Evolutionary conservation across 2,113 vertebrate species (phyloP).

Genomic region (rabbit (Oryctolagus cuniculus)): DNA sequence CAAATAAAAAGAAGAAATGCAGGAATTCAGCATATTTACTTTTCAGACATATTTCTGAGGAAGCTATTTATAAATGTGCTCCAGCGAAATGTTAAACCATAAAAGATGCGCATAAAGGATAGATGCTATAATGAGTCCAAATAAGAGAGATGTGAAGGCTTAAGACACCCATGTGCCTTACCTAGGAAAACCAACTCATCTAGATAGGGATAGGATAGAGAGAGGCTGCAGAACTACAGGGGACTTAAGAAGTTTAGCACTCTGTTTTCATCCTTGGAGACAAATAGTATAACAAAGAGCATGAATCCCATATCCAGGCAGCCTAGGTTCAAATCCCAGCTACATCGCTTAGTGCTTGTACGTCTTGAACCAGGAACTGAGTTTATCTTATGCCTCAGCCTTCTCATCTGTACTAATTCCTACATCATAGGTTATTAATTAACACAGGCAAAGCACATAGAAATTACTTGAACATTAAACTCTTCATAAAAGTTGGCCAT

Average conservation of each 20-base stretch:
- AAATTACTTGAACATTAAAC: neutral
- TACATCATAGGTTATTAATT: neutral
- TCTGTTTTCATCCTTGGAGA: neutral
- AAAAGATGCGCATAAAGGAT: neutral
- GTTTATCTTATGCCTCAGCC: neutral
- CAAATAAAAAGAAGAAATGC: neutral
- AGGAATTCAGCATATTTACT: neutral
- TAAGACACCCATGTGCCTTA: neutral
- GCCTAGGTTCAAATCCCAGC: neutral
- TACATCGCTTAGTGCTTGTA: neutral
- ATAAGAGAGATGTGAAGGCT: neutral
- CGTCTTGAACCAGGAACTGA: neutral
- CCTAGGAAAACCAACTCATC: neutral
- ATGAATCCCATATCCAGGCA: neutral
- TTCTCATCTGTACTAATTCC: neutral
- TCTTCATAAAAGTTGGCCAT: constrained; percentile 3
- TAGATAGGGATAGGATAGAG: neutral
- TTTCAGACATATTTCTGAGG: constrained; percentile 17
- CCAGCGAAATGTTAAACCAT: constrained; percentile 13
- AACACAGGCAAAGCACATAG: constrained; percentile 15
- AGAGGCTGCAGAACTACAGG: neutral
- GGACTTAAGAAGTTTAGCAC: neutral
- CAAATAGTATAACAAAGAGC: neutral
- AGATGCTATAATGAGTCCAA: neutral
- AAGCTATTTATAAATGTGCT: constrained; percentile 4